These are phyloP conservation scores for Chamaetylas fuelleborni DNA, from an alignment of 2,113 vertebrate species.

Conservation along the genomic window DNA sequence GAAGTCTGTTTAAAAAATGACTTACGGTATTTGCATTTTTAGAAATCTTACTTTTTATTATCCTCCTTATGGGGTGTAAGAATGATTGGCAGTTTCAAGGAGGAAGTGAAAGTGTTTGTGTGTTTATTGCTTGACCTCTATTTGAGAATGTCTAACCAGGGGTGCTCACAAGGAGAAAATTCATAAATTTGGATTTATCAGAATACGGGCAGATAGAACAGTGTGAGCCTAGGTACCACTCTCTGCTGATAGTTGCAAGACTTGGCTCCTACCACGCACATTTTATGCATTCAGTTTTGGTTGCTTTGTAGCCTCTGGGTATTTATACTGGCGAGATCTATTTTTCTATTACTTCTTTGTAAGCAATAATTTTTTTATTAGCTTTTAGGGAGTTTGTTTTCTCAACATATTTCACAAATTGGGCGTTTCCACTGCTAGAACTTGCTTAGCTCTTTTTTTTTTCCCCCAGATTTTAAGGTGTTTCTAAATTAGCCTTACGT, in stretches of 20 bases:
- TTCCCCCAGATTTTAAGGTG: neutral
- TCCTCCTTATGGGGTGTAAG: neutral
- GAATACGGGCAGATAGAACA: neutral
- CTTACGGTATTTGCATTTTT: neutral
- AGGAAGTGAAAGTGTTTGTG: neutral
- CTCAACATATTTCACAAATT: neutral
- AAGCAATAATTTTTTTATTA: neutral
- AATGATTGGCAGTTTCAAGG: neutral
- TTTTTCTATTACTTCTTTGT: neutral
- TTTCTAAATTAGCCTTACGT: neutral
- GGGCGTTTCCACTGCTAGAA: fast-evolving
- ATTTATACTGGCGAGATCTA: neutral
- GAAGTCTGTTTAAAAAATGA: neutral
- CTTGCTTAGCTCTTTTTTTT: neutral
- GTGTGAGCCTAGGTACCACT: neutral
- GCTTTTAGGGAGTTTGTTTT: neutral
- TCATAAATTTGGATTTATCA: neutral
- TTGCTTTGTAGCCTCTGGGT: neutral
- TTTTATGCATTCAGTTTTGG: neutral
- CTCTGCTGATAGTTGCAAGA: neutral
- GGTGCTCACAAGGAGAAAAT: neutral
- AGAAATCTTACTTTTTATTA: neutral
- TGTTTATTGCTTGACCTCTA: neutral
- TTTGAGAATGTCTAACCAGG: neutral
- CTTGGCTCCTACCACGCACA: neutral